Base-by-base conservation (phyloP, 2,888 invertebrate species). In the Synergus japonicus region DNA sequence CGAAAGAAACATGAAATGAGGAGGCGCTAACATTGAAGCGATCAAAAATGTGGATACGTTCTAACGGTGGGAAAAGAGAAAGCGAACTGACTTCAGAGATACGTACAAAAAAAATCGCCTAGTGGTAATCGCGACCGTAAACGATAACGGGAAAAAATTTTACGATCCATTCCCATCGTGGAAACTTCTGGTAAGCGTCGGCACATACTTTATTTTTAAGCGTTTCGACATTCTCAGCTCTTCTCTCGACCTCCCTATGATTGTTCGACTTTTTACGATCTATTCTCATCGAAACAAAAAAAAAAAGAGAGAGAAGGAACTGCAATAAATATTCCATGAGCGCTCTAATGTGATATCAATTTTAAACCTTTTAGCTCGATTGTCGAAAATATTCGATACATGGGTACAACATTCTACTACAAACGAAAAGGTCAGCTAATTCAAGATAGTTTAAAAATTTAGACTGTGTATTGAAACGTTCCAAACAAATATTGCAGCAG, bases 101-200 rank as follows among this genome's bases (percentile, higher is more conserved):
- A 29, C 29, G 4, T 63, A 22, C 63, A 29, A 63, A 63, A 44
- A 44, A 22, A 63, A 29, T 13, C 2, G 29, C 63, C 63, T 29
- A 1, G 63, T 29, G 63, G 63, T 12, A 29, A 5, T 63, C 63
- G 5, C 29, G 29, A 63, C 63, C 12, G n/a, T 63, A 63, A 22
- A 29, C 29, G 63, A 13, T 29, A 54, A 54, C 12, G 76, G 83
- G 83, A 81, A 79, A 76, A 81, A 85, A 83, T 85, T 83, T 84
- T 84, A 84, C 82, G 84, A 84, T 79, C 66, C 13, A 79, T 67
- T 67, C 58, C 79, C 81, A 80, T 80, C 80, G 67, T 77, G 78
- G 67, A 82, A 78, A 82, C 79, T 77, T 76, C 82, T 79, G 82
- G 82, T 83, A 84, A 83, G 80, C 79, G 64, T 76, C 58, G 29